Evolutionary conservation across 1,140 invertebrate genomes (phyloP).

Genomic region (Neuroterus valhalla): DNA sequence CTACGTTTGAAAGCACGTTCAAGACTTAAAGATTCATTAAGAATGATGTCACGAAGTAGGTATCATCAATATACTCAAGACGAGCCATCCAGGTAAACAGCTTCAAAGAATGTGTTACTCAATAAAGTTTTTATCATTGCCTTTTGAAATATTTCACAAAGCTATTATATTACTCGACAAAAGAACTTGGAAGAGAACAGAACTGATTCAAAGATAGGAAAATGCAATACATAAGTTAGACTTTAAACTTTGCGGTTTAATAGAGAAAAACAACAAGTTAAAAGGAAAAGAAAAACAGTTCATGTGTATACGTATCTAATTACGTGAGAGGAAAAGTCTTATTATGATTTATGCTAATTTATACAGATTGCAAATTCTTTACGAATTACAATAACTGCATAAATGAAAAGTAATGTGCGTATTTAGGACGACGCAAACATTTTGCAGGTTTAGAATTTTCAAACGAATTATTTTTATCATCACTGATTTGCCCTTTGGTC

Average conservation of each 20-base stretch:
- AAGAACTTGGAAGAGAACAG: neutral
- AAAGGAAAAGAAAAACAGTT: neutral
- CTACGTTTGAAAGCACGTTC: neutral
- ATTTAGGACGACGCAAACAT: conserved; percentile 3
- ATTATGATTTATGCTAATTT: conserved; percentile 16
- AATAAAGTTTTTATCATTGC: conserved; percentile 56
- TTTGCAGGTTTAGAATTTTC: neutral
- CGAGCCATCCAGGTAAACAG: conserved; percentile 48
- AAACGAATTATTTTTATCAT: neutral
- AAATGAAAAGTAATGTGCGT: neutral
- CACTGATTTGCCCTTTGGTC: neutral
- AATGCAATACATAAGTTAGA: neutral
- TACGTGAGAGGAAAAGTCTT: conserved; percentile 11
- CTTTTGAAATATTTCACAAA: conserved; percentile 1
- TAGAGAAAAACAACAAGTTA: neutral
- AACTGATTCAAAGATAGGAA: neutral
- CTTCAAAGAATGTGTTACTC: conserved; percentile 55
- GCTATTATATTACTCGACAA: neutral
- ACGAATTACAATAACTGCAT: conserved; percentile 8
- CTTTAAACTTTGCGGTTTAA: neutral
- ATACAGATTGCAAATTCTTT: neutral
- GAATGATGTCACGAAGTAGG: conserved; percentile 51
- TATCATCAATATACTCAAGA: conserved; percentile 37
- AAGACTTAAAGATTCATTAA: conserved; percentile 34
- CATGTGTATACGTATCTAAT: neutral